These are phyloP conservation scores for Sciurus niger DNA, from an alignment of 2,113 vertebrate species.

Conservation along the genomic window DNA sequence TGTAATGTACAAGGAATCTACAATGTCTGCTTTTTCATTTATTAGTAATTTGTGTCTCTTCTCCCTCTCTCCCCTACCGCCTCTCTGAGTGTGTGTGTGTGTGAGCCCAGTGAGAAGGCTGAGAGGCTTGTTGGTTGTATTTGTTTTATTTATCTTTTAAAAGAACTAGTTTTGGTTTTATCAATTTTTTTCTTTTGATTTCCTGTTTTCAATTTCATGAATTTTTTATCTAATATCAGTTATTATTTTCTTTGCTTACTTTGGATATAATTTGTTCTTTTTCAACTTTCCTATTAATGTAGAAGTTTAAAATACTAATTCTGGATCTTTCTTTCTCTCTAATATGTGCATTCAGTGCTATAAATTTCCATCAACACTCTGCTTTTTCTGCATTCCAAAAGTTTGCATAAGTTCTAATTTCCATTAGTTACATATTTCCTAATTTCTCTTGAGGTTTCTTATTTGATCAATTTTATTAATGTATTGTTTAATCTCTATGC, in stretches of 20 bases:
- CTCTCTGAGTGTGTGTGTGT: background rate
- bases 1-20: background rate
- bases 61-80: background rate
- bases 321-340: background rate
- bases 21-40: background rate
- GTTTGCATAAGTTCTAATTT: background rate
- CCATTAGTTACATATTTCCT: background rate
- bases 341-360: background rate
- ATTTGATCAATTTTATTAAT: background rate
- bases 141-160: background rate
- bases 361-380: background rate
- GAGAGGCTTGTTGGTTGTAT: background rate
- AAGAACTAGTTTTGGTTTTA: background rate
- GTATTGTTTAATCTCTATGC: background rate
- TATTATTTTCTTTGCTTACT: background rate
- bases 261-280: background rate
- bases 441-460: background rate
- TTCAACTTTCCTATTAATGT: background rate
- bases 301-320: background rate
- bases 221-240: background rate
- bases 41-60: background rate
- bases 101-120: background rate
- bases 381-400: background rate
- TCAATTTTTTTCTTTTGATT: background rate
- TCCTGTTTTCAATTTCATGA: background rate